Conservation (phyloP, 2,113 vertebrate genomes). For the Chelonoidis abingdonii region DNA sequence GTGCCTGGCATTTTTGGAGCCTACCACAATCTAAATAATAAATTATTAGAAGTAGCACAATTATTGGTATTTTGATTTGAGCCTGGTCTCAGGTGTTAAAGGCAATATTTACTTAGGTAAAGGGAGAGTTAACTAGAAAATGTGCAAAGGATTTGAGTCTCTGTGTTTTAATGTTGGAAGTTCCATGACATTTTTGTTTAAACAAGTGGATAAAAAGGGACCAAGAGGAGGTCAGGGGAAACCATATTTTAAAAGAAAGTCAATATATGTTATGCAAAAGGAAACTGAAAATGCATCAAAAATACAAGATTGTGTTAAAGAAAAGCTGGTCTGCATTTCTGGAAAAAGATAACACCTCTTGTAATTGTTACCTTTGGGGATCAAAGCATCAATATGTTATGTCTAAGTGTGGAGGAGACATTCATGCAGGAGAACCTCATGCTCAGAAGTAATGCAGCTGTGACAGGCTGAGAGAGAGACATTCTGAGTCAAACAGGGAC, state of each 20-base stretch:
- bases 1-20: not conserved
- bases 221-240: not conserved
- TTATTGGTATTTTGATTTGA: not conserved
- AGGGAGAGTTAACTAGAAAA: rapidly evolving
- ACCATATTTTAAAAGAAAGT: not conserved
- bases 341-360: constrained; percentile 45
- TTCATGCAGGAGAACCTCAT: constrained; percentile 65
- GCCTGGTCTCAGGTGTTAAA: rapidly evolving
- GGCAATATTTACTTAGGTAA: not conserved
- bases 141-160: not conserved
- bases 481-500: constrained; percentile 8
- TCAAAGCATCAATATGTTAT: constrained; percentile 15
- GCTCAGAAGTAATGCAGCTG: constrained; percentile 48
- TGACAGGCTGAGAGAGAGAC: constrained; percentile 51
- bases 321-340: not conserved
- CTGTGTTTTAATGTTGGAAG: not conserved
- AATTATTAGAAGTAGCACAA: not conserved
- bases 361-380: constrained; percentile 60
- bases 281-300: not conserved
- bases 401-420: constrained; percentile 52
- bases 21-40: not conserved
- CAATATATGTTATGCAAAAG: not conserved
- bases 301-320: not conserved
- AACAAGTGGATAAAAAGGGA: not conserved
- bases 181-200: not conserved